These are phyloP conservation scores for Ashinkailepas kermadecensis DNA, from an alignment of 2,888 invertebrate species.

Conservation along the genomic window DNA sequence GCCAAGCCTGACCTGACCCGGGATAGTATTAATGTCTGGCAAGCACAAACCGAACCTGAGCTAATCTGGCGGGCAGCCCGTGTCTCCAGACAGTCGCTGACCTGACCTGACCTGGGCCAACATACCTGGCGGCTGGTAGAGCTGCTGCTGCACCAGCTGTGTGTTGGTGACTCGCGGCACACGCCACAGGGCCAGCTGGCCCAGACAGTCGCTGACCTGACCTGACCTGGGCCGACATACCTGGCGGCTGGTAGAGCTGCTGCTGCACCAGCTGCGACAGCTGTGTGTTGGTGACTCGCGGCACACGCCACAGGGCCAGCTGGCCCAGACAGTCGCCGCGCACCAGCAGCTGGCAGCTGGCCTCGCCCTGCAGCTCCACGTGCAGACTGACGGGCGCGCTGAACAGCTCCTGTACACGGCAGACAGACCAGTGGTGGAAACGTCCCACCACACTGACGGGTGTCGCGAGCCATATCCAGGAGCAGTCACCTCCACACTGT, in stretches of 20 bases:
- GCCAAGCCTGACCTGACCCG: no score
- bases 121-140: constrained; percentile 45
- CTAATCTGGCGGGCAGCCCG: no score
- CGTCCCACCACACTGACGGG: no score
- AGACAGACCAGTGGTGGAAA: no score
- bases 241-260: constrained; percentile 46
- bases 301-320: constrained; percentile 80
- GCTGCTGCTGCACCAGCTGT: constrained; percentile 55
- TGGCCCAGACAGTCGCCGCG: constrained; percentile 89
- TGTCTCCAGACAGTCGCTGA: no score
- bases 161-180: constrained; percentile 60
- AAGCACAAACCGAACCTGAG: no score
- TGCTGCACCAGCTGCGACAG: constrained; percentile 54
- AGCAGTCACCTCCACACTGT: no score
- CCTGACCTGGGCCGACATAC: constrained; percentile 36
- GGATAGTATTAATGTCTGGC: no score
- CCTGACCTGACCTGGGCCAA: no score
- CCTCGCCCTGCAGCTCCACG: constrained; percentile 54
- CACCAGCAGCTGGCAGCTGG: constrained; percentile 42
- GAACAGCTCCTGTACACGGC: constrained; percentile 54
- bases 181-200: constrained; percentile 79
- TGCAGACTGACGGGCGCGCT: neutral
- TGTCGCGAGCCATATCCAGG: no score
- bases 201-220: constrained; percentile 83
- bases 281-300: constrained; percentile 55